Conservation (phyloP, 2,797 vertebrate genomes). For the Coracias cyanogaster region DNA sequence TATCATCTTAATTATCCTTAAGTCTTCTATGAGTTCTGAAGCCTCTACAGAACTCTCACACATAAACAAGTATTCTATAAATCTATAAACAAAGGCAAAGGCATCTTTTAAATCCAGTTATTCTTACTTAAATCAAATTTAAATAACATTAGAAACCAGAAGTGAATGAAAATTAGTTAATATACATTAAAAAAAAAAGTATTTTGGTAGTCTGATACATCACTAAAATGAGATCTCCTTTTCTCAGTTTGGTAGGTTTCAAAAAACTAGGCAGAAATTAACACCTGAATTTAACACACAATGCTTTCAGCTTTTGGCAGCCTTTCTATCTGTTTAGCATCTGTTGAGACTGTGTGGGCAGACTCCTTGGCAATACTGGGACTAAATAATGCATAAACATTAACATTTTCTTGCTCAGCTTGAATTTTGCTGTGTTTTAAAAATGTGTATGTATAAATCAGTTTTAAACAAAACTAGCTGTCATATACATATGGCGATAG, state of each 20-base stretch:
- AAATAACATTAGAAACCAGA: not conserved
- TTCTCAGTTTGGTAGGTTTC: not conserved
- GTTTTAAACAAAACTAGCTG: constrained; percentile 42
- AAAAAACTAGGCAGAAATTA: not conserved
- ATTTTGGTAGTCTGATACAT: not conserved
- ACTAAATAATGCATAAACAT: constrained; percentile 53
- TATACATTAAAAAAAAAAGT: not conserved
- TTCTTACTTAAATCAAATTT: too few species aligned
- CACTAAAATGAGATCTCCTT: not conserved
- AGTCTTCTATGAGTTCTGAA: not conserved
- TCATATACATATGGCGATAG: not conserved
- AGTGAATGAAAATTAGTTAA: not conserved
- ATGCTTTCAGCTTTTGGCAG: not conserved
- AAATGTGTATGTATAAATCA: not conserved
- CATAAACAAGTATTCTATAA: not conserved
- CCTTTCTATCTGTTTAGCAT: constrained; percentile 6
- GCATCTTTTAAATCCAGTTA: not conserved
- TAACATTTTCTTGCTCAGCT: constrained; percentile 8
- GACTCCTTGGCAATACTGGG: constrained; percentile 13
- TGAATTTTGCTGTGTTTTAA: not conserved
- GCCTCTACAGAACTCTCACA: not conserved
- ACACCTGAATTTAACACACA: not conserved
- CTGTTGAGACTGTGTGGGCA: constrained; percentile 15
- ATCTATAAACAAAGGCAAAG: not conserved
- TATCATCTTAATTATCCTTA: not conserved